Conservation (phyloP, 2,888 invertebrate species). For the Chydorus sphaericus region DNA sequence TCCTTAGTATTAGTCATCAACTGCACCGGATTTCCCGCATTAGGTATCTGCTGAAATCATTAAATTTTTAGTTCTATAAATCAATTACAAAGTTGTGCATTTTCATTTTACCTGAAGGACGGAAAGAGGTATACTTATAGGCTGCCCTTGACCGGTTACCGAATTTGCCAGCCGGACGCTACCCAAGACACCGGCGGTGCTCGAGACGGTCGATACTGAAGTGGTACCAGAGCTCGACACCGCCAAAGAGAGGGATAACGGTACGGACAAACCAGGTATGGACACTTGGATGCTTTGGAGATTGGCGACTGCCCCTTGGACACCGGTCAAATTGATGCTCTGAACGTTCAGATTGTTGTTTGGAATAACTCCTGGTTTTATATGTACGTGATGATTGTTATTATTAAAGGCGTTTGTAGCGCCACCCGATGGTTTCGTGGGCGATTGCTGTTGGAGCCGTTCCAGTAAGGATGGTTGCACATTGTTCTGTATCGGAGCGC, state of each 20-base stretch:
- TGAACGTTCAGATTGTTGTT: constrained; percentile 36
- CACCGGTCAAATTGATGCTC: constrained; percentile 37
- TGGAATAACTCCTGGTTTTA: constrained; percentile 38
- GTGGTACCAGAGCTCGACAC: not conserved
- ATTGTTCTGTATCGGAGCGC: constrained; percentile 10
- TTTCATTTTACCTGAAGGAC: constrained; percentile 11
- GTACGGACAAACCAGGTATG: constrained; percentile 69
- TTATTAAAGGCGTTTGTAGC: no score
- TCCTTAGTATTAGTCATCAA: not conserved
- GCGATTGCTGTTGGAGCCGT: constrained; percentile 26
- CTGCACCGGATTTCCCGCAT: constrained; percentile 2
- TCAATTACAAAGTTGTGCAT: not conserved
- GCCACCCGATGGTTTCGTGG: constrained; percentile 3
- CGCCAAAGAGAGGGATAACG: constrained; percentile 45
- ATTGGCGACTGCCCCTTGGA: constrained; percentile 34
- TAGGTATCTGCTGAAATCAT: constrained; percentile 3
- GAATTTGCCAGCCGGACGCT: constrained; percentile 1
- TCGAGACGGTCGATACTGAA: not conserved
- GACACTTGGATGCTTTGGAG: constrained; percentile 68
- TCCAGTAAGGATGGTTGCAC: constrained; percentile 35
- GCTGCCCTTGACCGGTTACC: constrained; percentile 1
- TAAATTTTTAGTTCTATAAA: not conserved
- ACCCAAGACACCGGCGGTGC: not conserved
- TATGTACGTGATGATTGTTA: constrained; percentile 25
- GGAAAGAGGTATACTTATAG: constrained; percentile 12